Conservation (phyloP, 2,888 invertebrate genomes). For the Tetragnatha montana region DNA sequence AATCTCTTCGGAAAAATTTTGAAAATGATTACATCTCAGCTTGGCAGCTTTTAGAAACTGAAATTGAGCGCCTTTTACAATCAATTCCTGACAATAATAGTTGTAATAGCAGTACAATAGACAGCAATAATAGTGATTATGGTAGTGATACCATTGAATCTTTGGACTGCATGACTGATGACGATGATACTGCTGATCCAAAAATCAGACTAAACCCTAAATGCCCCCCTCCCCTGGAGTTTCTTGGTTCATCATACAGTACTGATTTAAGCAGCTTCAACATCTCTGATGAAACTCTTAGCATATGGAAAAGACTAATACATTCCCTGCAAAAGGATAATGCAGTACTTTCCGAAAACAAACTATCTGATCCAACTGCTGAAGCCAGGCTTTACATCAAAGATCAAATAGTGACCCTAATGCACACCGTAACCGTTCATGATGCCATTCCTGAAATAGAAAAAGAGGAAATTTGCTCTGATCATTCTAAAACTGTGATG, state of each 20-base stretch:
- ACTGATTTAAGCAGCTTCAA: slow-evolving; percentile 71
- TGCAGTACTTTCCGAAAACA: slow-evolving; percentile 61
- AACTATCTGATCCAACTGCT: slow-evolving; percentile 46
- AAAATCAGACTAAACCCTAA: slow-evolving; percentile 37
- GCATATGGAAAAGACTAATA: slow-evolving; percentile 89
- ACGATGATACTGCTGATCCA: slow-evolving; percentile 64
- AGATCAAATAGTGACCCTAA: slow-evolving; percentile 72
- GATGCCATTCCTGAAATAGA: slow-evolving; percentile 34
- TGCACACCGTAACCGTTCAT: slow-evolving; percentile 71
- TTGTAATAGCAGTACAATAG: slow-evolving; percentile 71
- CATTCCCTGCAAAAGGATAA: slow-evolving; percentile 81
- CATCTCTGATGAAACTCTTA: slow-evolving; percentile 84
- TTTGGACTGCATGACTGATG: slow-evolving; percentile 69
- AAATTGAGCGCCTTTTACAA: slow-evolving; percentile 71
- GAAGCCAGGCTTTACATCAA: slow-evolving; percentile 71
- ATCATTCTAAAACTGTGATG: not conserved
- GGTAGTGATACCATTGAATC: slow-evolving; percentile 73
- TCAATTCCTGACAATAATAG: slow-evolving; percentile 69
- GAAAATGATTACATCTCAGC: slow-evolving; percentile 57
- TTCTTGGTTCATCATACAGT: slow-evolving; percentile 30
- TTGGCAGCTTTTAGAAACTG: slow-evolving; percentile 70
- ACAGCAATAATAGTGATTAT: slow-evolving; percentile 72
- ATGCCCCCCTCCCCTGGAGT: slow-evolving; percentile 27
- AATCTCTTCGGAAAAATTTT: slow-evolving; percentile 41
- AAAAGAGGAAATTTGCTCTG: slow-evolving; percentile 4